Evolutionary conservation across 2,797 vertebrate species (phyloP), one percentile per base, ranked within the genome.

Genomic region (Gymnocypris eckloni): DNA sequence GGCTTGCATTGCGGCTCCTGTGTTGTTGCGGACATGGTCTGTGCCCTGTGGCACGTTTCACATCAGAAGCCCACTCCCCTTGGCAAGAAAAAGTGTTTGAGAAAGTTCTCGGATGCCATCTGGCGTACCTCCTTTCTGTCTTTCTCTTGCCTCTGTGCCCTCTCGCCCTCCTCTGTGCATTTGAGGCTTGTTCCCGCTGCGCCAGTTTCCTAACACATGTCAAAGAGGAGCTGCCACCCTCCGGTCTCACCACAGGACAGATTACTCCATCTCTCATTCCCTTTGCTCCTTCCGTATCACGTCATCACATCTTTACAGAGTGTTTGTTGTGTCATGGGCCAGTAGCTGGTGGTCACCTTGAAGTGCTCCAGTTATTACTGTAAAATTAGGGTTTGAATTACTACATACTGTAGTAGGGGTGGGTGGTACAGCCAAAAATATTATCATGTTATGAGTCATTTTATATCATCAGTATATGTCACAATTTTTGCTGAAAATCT

Each of bases 181-280:
- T 56, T 52, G 45, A 41, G 45, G 73, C 37, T 39, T 73, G 59
- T 75, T 59, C 89, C 90, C 50, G 75, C 84, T 20, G 88, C 61
- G 86, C 81, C 76, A 82, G 88, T 91, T 91, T 89, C 67, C 84
- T 82, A 89, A 85, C 88, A 89, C 89, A 86, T 87, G 88, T 89
- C 90, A 83, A 81, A 67, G 84, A 79, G 79, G 59, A 82, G 79
- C 87, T 73, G 25, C 41, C 79, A 48, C 86, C 87, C 79, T 84
- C 76, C 37, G 67, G 80, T 84, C 80, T 81, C 85, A 78, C 73
- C 75, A 61, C 87, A 76, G 86, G 85, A 86, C 45, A 16, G 25
- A 52, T 71, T 72, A 61, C 78, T 82, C 50, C 66, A 77, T 77
- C 25, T 37, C 18, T 79, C 54, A 2, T 64, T 86, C 37, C 33